phyloP scores from a whole-genome alignment of 2,797 vertebrate genomes.

The Xenentodon cancila region DNA sequence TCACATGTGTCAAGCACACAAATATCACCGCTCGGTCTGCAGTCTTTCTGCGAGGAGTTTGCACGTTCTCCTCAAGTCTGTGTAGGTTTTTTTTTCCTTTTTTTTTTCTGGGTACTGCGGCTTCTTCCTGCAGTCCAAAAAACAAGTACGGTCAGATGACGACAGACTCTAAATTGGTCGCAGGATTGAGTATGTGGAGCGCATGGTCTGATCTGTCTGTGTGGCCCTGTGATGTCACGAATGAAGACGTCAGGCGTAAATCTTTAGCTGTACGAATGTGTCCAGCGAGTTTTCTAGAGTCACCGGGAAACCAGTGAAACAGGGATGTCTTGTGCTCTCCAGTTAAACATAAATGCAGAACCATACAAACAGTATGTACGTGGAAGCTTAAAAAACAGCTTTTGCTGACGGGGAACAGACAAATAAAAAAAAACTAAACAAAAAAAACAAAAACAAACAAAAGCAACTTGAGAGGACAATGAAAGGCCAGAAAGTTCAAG shows the following conservation, averaged over 20 bases:
- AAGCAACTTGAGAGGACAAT: conserved; percentile 72
- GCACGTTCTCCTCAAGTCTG: no score
- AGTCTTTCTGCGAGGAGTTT: no score
- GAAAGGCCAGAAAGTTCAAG: conserved; percentile 81
- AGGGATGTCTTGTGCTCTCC: neutral
- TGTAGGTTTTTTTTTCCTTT: no score
- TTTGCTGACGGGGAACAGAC: conserved; percentile 75
- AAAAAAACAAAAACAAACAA: conserved; percentile 39
- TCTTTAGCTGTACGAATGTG: neutral
- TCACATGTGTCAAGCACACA: no score
- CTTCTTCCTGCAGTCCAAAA: no score
- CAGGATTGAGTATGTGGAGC: no score
- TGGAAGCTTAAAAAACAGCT: conserved; percentile 49
- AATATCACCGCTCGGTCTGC: no score
- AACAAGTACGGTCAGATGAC: no score
- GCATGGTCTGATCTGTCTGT: no score
- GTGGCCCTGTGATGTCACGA: no score
- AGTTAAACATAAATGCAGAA: neutral
- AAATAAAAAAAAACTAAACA: conserved; percentile 71
- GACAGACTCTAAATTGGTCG: no score
- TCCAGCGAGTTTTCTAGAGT: neutral
- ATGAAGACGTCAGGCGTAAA: neutral
- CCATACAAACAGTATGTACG: conserved; percentile 23
- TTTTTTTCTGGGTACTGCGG: no score
- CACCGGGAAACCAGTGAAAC: neutral